Percentiles rank a stretch among this genome's conserved stretches.
These are phyloP conservation scores for Ophion ellenae DNA, from an alignment of 2,888 invertebrate genomes.

Conservation along the genomic window DNA sequence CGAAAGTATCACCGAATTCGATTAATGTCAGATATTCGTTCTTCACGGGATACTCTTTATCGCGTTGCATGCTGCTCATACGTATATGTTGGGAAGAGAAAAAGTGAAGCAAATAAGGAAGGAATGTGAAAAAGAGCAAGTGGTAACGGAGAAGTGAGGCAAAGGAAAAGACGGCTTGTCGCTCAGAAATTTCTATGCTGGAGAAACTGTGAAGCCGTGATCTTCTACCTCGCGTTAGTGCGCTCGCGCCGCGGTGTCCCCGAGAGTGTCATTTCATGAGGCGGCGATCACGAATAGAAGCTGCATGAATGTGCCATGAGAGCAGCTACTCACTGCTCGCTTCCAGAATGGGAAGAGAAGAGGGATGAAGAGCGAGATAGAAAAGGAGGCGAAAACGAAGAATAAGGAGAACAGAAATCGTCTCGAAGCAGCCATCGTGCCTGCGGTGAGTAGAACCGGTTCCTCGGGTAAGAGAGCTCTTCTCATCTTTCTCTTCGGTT, in stretches of 20 bases:
- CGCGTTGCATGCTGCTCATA: constrained; percentile 1
- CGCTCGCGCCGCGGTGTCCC: constrained; percentile 43
- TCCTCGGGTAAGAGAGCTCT: constrained; percentile 75
- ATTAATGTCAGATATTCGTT: not conserved
- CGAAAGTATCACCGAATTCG: not conserved
- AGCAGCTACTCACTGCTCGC: constrained; percentile 31
- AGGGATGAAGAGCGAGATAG: constrained; percentile 45
- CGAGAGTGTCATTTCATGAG: constrained; percentile 60
- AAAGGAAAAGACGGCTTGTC: constrained; percentile 42
- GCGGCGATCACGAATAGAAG: constrained; percentile 60
- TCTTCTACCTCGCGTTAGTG: constrained; percentile 49
- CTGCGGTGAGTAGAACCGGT: constrained; percentile 79
- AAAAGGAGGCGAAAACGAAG: constrained; percentile 31
- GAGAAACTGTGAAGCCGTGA: constrained; percentile 46
- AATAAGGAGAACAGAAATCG: constrained; percentile 51
- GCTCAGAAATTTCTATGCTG: constrained; percentile 50
- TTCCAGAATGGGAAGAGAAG: constrained; percentile 21
- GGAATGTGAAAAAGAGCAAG: constrained; percentile 4
- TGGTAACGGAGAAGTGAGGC: constrained; percentile 31
- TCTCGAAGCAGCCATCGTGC: constrained; percentile 66
- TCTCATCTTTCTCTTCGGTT: constrained; percentile 53
- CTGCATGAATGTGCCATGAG: constrained; percentile 56
- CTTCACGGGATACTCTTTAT: not conserved
- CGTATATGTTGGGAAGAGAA: not conserved
- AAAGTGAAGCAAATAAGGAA: not conserved